Conservation (phyloP, 2,113 vertebrate genomes). For the Gorsachius goisagi region DNA sequence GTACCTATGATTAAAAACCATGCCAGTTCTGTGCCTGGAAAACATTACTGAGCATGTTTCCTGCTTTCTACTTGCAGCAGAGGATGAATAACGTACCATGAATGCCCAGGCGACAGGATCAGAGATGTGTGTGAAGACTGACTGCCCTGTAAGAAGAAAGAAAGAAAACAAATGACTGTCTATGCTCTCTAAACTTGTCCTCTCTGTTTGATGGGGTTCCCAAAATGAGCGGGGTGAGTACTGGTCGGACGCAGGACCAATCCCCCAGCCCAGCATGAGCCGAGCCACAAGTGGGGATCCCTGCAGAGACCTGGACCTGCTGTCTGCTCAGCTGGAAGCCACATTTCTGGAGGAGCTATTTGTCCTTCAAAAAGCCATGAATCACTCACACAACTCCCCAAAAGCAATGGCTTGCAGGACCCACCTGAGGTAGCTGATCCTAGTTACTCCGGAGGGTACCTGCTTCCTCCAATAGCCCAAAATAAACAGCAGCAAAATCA, state of each 20-base stretch:
- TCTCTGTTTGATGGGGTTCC: background rate
- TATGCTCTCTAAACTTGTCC: background rate
- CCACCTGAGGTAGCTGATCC: background rate
- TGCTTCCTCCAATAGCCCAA: background rate
- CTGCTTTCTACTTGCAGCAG: background rate
- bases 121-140: background rate
- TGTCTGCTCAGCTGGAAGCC: background rate
- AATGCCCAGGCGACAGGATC: background rate
- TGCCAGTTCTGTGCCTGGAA: background rate
- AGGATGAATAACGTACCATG: background rate
- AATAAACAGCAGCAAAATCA: background rate
- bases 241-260: background rate
- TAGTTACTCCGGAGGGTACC: background rate
- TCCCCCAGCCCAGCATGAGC: fast-evolving
- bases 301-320: background rate
- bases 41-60: background rate
- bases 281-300: background rate
- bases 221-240: background rate
- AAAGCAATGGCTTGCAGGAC: background rate
- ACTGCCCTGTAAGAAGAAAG: background rate
- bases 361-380: background rate
- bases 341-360: background rate
- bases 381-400: fast-evolving
- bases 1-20: background rate
- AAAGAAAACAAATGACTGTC: background rate